Conservation (phyloP, 2,797 vertebrate genomes). For the Danio albolineatus region DNA sequence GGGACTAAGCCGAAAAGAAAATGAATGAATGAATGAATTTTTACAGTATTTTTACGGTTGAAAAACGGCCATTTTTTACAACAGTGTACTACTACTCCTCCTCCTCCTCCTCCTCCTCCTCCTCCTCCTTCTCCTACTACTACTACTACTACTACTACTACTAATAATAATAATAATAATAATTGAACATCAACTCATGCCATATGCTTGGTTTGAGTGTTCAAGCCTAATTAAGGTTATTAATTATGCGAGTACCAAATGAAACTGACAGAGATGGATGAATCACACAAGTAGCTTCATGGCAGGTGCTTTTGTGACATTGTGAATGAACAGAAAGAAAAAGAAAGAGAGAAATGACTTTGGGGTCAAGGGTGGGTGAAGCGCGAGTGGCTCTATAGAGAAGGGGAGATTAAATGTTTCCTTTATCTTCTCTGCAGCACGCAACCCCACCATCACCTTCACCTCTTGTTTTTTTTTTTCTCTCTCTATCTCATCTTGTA, state of each 20-base stretch:
- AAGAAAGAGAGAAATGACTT: constrained; percentile 21
- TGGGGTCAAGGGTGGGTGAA: constrained; percentile 17
- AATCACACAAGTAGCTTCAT: constrained; percentile 3
- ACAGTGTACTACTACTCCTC: too few species aligned
- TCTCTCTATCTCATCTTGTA: constrained; percentile 1
- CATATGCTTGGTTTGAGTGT: not conserved
- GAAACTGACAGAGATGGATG: constrained; percentile 5
- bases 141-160: too few species aligned
- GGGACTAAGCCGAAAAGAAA: too few species aligned
- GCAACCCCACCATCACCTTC: not conserved
- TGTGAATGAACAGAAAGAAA: constrained; percentile 18
- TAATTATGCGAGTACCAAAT: not conserved
- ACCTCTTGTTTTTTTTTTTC: not conserved
- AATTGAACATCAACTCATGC: not conserved
- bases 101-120: too few species aligned
- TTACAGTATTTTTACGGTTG: too few species aligned
- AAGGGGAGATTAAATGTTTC: not conserved
- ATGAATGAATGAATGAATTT: too few species aligned
- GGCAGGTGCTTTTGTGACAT: constrained; percentile 15
- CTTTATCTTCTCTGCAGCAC: not conserved
- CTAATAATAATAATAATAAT: not conserved
- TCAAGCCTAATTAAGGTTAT: not conserved
- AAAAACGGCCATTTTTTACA: too few species aligned
- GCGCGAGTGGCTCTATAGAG: not conserved
- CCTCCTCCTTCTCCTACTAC: too few species aligned